These are phyloP conservation scores for Odontamblyopus lacepedii DNA, from an alignment of 2,797 vertebrate genomes.

Conservation along the genomic window DNA sequence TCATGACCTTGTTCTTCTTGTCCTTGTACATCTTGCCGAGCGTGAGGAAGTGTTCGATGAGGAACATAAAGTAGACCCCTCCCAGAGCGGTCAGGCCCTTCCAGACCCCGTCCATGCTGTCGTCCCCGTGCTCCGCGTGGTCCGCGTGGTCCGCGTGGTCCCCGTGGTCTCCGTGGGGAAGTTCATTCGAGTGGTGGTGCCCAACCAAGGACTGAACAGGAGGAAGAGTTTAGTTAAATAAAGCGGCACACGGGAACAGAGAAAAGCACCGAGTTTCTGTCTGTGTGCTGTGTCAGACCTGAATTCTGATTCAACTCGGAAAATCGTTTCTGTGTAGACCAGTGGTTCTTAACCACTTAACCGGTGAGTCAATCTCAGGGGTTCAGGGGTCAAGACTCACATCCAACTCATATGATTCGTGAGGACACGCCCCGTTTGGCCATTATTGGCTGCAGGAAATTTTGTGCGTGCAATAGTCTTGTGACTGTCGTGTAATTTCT, in stretches of 20 bases:
- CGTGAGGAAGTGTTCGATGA: constrained; percentile 95
- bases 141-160: constrained; percentile 62
- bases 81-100: constrained; percentile 91
- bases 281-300: background rate
- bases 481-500: too few relatives aligned
- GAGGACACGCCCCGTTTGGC: too few relatives aligned
- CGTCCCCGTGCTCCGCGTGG: constrained; percentile 62
- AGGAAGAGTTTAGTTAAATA: background rate
- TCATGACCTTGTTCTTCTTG: constrained; percentile 92
- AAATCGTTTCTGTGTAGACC: too few relatives aligned
- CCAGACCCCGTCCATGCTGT: constrained; percentile 86
- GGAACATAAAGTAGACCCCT: constrained; percentile 97
- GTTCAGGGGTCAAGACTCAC: too few relatives aligned
- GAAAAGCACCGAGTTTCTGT: background rate
- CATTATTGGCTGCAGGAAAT: too few relatives aligned
- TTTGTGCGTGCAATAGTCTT: too few relatives aligned
- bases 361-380: too few relatives aligned
- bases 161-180: constrained; percentile 38
- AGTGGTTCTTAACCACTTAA: too few relatives aligned
- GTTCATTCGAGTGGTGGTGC: constrained; percentile 29
- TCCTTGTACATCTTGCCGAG: constrained; percentile 98
- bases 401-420: too few relatives aligned
- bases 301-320: too few relatives aligned
- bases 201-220: constrained; percentile 68
- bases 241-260: background rate